Base-by-base conservation (phyloP, 2,888 invertebrate species). In the Drosophila nr. perissopoda region DNA sequence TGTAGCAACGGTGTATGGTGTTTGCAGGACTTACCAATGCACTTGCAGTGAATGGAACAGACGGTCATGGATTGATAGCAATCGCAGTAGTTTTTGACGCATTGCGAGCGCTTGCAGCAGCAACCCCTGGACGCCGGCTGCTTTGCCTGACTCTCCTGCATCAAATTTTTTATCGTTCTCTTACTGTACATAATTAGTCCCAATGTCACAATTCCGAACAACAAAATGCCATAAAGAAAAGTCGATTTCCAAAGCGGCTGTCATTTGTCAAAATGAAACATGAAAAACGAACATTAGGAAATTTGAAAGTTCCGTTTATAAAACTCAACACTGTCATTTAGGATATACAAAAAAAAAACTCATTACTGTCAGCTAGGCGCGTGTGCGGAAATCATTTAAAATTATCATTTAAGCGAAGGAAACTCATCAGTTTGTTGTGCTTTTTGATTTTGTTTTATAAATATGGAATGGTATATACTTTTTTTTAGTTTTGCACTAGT, bases 61-160 rank as follows among this genome's bases (percentile, higher is more conserved):
- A 74, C 61, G 10, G 52, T 54, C 88, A 89, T 86, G 6, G 90
- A 89, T 29, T 87, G 87, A 62, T 87, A 87, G 67, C 87, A 87
- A 40, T 87, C 87, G 73, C 87, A 87, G 42, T 87, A 87, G 54
- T 87, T 87, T 34, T 89, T 87, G 4, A 87, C 88, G 64, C 87
- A 87, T 34, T 83, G 86, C 34, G 87, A 89, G 0, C 87, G 82
- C 63, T 89, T 87, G 71, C 87, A 87, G 29, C 78, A 78, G 53
- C 87, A 87, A 5, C 87, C 87, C 6, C 75, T 89, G 2, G 77
- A 40, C 1, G 36, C 36, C 29, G 54, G 40, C 7, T 48, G 83
- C 54, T 72, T 82, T 11, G 16, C 21, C 53, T 56, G 42, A 1
- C 58, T 60, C 16, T 73, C 76, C 31, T 69, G 65, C 25, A 45